A percentile compares a stretch with the other conserved stretches of the same genome.
These are phyloP conservation scores for Madoqua kirkii DNA, from an alignment of 2,113 vertebrate genomes.

Conservation along the genomic window DNA sequence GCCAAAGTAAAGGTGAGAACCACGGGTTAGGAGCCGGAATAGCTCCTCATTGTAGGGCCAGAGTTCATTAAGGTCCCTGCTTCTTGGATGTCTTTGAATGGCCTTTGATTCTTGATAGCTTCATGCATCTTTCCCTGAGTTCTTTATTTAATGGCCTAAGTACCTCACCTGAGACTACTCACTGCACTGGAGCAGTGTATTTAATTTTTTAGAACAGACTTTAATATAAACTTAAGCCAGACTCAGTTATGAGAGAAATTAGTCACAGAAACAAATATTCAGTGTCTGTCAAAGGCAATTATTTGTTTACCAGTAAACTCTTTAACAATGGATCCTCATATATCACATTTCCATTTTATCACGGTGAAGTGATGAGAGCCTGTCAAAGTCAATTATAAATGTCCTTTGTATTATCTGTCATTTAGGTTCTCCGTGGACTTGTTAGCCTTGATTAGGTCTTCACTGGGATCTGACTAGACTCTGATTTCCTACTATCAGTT, in stretches of 20 bases:
- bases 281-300: slow-evolving; percentile 37
- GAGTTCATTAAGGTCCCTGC: background rate
- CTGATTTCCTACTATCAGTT: background rate
- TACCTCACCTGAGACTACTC: background rate
- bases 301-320: slow-evolving; percentile 12
- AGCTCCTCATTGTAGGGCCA: background rate
- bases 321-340: background rate
- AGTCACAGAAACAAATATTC: background rate
- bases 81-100: background rate
- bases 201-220: background rate
- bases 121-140: background rate
- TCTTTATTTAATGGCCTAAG: background rate
- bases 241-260: slow-evolving; percentile 23
- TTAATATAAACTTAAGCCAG: slow-evolving; percentile 2
- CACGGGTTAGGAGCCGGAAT: background rate
- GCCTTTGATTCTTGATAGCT: background rate
- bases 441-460: background rate
- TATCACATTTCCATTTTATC: slow-evolving; percentile 5
- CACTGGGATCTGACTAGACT: background rate
- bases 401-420: background rate
- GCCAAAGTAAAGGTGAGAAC: background rate
- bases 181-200: background rate
- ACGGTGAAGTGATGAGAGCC: background rate
- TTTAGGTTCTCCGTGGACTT: background rate
- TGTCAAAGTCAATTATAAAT: background rate